These are phyloP conservation scores for Hylaea fasciaria DNA, from an alignment of 2,888 invertebrate species.

Conservation along the genomic window DNA sequence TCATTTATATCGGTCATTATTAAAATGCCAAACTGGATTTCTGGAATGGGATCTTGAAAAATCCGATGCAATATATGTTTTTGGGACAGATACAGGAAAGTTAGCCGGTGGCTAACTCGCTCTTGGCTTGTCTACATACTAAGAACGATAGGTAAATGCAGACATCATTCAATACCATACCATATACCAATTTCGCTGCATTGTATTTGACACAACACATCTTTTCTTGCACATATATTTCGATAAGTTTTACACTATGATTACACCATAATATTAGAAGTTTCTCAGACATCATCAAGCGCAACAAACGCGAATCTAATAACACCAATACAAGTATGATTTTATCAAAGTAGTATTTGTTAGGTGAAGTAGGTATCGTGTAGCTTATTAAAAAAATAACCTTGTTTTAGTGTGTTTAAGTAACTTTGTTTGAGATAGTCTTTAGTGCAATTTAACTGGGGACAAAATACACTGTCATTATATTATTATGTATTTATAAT, in stretches of 20 bases:
- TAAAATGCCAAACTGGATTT: too few species aligned
- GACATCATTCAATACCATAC: too few species aligned
- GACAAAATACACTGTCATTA: background rate
- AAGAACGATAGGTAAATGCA: too few species aligned
- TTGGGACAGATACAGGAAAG: too few species aligned
- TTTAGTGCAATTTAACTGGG: background rate
- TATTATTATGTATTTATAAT: background rate
- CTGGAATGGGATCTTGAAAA: too few species aligned
- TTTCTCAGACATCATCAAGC: background rate
- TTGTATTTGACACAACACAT: background rate
- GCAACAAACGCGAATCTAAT: background rate
- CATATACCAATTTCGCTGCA: background rate
- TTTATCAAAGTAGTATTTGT: slow-evolving; percentile 2
- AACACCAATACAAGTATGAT: background rate
- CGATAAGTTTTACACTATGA: too few species aligned
- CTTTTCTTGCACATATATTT: background rate
- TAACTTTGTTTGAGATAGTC: background rate
- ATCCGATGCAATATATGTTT: too few species aligned
- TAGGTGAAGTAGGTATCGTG: slow-evolving; percentile 4
- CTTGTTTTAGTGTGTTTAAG: too few species aligned
- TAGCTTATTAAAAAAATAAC: slow-evolving; percentile 24
- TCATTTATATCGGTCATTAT: too few species aligned
- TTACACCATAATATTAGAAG: background rate
- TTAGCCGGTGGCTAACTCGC: background rate
- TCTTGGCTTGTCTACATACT: background rate